Evolutionary conservation across 2,888 invertebrate genomes (phyloP).

Genomic region (Nemotelus pantherinus): DNA sequence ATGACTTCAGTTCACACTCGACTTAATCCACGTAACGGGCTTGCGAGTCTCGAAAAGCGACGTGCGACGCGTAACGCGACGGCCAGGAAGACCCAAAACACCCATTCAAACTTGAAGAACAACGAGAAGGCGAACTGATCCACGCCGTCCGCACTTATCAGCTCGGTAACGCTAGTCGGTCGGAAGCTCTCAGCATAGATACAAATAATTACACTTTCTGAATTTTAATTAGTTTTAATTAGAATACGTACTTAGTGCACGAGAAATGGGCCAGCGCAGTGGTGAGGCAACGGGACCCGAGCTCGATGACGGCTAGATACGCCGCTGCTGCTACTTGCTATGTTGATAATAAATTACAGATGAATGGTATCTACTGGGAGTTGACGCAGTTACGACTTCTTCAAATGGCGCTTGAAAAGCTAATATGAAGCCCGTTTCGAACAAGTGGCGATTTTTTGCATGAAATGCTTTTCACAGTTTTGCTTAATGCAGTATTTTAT

Average conservation of each 20-base stretch:
- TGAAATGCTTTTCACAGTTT: background rate
- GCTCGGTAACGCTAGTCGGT: background rate
- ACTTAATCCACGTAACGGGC: background rate
- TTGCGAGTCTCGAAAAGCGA: background rate
- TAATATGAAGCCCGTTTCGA: background rate
- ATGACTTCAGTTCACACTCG: constrained; percentile 6
- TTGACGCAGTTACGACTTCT: constrained; percentile 8
- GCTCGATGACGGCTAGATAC: background rate
- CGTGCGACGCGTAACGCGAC: background rate
- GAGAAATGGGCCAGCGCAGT: constrained; percentile 6
- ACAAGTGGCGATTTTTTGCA: background rate
- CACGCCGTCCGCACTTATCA: background rate
- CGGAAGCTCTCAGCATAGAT: constrained; percentile 32
- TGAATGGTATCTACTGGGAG: background rate
- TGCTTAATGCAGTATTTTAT: background rate
- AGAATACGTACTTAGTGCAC: constrained; percentile 38
- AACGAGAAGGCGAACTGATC: constrained; percentile 2
- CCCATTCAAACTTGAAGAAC: background rate
- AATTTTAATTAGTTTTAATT: constrained; percentile 42
- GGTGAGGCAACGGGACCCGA: background rate
- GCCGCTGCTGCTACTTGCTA: background rate
- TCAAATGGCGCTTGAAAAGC: background rate
- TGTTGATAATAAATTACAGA: constrained; percentile 16
- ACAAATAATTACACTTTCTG: constrained; percentile 35
- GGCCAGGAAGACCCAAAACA: background rate